Conservation (phyloP, 1,140 invertebrate species). For the Zophobas atratus region DNA sequence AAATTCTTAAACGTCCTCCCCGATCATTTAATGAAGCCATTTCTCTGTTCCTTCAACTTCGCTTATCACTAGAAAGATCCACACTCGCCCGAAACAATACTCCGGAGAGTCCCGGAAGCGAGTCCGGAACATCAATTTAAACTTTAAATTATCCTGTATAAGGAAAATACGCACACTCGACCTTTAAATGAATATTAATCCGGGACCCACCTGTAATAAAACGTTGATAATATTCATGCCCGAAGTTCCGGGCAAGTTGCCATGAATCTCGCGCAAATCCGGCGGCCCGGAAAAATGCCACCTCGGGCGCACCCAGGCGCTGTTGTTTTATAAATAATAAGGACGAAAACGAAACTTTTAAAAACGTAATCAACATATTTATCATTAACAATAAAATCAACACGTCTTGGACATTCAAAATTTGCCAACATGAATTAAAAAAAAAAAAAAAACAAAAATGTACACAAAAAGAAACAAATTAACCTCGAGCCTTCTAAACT, state of each 20-base stretch:
- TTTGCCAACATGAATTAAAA: no score
- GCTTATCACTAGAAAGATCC: neutral
- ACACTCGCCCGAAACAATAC: neutral
- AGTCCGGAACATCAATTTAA: constrained; percentile 31
- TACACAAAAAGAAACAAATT: no score
- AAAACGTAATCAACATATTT: no score
- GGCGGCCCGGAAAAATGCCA: neutral
- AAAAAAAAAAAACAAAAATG: no score
- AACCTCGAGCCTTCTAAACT: no score
- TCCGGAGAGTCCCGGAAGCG: neutral
- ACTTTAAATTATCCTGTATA: constrained; percentile 19
- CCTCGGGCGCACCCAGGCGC: no score
- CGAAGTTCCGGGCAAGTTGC: neutral
- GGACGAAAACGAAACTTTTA: no score
- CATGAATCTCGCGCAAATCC: neutral
- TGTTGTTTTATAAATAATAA: no score
- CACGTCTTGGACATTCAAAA: no score
- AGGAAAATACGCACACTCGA: neutral
- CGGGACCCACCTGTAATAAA: neutral
- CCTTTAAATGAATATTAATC: constrained; percentile 34
- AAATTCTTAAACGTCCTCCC: no score
- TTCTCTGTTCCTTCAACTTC: neutral
- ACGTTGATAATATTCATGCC: constrained; percentile 5
- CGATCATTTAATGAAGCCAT: no score
- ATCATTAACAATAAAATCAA: no score